Base-by-base conservation (phyloP, 1,140 invertebrate genomes). In the Leptinotarsa undecemlineata region DNA sequence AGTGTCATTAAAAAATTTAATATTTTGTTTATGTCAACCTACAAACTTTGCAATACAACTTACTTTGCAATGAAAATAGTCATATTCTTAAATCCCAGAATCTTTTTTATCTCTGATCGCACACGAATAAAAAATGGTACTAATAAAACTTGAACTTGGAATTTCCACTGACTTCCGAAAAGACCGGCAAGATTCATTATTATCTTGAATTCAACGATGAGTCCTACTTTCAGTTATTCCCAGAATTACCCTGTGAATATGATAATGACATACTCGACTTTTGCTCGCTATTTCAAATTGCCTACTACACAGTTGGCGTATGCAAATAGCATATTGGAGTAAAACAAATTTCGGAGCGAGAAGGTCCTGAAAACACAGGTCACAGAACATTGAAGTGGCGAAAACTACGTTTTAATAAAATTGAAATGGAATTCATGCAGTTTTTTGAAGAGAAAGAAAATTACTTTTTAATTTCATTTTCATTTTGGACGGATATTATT, bases 401-500 rank as follows among this genome's bases (percentile, higher is more conserved):
- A 57, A 57, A 57, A 57, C 51, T 17, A 57, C 51, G 51, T 57
- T 57, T 57, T 57, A 57, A 17, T 57, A 57, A 57, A 57, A 57
- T 57, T 19, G 51, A 57, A 57, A 57, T 57, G 51, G n/a, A 57
- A 57, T 57, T 57, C 14, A n/a, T 57, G 51, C 51, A 57, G 15
- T 57, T 57, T 15, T 57, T 57, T 57, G 5, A 15, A 57, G 17
- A 57, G 51, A 17, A 57, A 57, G 51, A 15, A 15, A 57, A 57
- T 57, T 57, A 57, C 51, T 57, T 57, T 57, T 57, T 57, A n/a
- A 57, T 57, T 57, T 57, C 51, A 19, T 57, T 57, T 5, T 57
- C 51, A 57, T 14, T 57, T 57, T 57, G 15, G 15, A 19, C 13
- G 51, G 51, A 57, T 57, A 57, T 57, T 57, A 17, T 57, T 15